Base-by-base conservation (phyloP, 2,113 vertebrate genomes). In the Rallus limicola region DNA sequence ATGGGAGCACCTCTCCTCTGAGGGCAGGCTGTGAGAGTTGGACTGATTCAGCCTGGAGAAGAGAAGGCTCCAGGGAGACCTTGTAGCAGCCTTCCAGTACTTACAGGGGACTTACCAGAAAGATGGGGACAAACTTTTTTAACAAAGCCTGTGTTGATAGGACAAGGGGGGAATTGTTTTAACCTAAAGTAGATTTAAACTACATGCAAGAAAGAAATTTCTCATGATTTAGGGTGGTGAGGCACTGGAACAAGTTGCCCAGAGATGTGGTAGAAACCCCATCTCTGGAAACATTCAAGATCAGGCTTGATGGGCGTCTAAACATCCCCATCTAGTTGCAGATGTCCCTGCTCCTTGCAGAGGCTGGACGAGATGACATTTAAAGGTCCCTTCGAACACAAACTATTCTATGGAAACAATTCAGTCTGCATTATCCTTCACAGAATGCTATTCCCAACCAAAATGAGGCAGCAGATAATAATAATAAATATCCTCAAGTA, bases 381-480 rank as follows among this genome's bases (percentile, higher is more conserved):
- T 58, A 44, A 62, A 42, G 16, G 40, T 83, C 25, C 21, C 21
- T 71, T 80, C 67, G 63, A 83, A 58, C 33, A 16, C 63, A 56
- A 62, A 33, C 13, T 2, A 3, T 53, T 58, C 40, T 6, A 5
- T 26, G 28, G 52, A 60, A 83, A 79, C 34, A 65, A 33, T 29
- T 70, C 63, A 7, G 31, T 46, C 53, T 40, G 17, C 34, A 58
- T 86, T 83, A 50, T 90, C 53, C 86, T 92, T 59, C 56, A 58
- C 44, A 68, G 69, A 80, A 76, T 69, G 52, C 19, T 68, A 31
- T 77, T 93, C 63, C 79, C 38, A 83, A 78, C 20, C 21, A 79
- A 78, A 94, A 79, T 55, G 48, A 64, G 40, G 40, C 19, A 85
- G 50, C 42, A 36, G 36, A 70, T 65, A 94, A 95, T 77, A 91